A percentile compares a stretch with the other conserved stretches of the same genome.
phyloP scores from a whole-genome alignment of 2,888 invertebrate species.

The Agelastica alni region DNA sequence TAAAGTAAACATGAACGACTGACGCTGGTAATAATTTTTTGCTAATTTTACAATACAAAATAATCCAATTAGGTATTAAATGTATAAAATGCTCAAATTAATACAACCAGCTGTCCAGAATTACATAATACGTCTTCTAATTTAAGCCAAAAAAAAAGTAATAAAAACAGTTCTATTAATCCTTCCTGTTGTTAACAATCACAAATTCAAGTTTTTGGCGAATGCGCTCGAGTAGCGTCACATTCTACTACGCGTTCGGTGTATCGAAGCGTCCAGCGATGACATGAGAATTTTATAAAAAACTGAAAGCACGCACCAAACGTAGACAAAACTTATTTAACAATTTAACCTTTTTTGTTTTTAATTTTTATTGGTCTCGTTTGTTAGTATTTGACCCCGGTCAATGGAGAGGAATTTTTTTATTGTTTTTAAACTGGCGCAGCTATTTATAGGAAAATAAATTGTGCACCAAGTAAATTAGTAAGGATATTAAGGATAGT shows the following conservation, averaged over 20 bases:
- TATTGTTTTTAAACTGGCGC: constrained; percentile 25
- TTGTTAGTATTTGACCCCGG: constrained; percentile 43
- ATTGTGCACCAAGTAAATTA: constrained; percentile 17
- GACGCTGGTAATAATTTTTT: no score
- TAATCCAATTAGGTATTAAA: no score
- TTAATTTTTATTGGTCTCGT: constrained; percentile 40
- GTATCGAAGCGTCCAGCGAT: no score
- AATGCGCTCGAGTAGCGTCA: constrained; percentile 5
- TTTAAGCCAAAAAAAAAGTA: constrained; percentile 33
- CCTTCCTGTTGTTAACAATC: constrained; percentile 50
- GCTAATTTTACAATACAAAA: no score
- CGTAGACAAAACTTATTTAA: no score
- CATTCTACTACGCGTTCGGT: no score
- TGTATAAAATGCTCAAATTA: no score
- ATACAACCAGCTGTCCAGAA: constrained; percentile 17
- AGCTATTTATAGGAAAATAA: constrained; percentile 6
- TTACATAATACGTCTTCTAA: constrained; percentile 27
- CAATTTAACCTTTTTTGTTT: constrained; percentile 28
- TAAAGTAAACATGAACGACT: no score
- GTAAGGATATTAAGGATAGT: constrained; percentile 25
- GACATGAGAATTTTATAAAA: no score
- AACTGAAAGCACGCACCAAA: no score
- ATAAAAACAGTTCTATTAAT: constrained; percentile 50
- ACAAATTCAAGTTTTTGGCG: constrained; percentile 30
- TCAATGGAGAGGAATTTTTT: constrained; percentile 39